Evolutionary conservation across 1,140 invertebrate genomes (phyloP).

Genomic region (Magallana ariakensis): DNA sequence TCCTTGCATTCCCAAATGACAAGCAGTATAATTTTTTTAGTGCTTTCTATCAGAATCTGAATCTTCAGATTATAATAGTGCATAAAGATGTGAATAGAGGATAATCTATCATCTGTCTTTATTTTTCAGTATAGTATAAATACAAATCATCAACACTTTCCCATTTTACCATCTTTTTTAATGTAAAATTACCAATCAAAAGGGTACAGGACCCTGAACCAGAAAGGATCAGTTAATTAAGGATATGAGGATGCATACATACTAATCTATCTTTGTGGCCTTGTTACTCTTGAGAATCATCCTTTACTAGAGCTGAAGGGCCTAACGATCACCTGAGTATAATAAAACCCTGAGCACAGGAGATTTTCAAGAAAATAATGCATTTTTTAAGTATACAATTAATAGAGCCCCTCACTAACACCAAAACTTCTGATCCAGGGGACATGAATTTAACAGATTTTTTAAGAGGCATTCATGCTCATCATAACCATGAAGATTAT

Average conservation of each 20-base stretch:
- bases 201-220: neutral
- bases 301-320: slow-evolving; percentile 14
- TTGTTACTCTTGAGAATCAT: slow-evolving; percentile 16
- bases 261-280: slow-evolving; percentile 15
- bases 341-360: too few species aligned
- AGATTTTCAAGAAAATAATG: too few species aligned
- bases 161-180: slow-evolving; percentile 16
- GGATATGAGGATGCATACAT: slow-evolving; percentile 15
- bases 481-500: slow-evolving; percentile 13
- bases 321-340: slow-evolving; percentile 5
- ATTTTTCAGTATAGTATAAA: slow-evolving; percentile 17
- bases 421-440: too few species aligned
- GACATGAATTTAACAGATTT: too few species aligned
- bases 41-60: slow-evolving; percentile 15
- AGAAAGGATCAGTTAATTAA: slow-evolving; percentile 1
- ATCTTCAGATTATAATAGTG: neutral
- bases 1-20: slow-evolving; percentile 12
- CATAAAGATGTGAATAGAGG: neutral
- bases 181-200: slow-evolving; percentile 17
- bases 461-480: too few species aligned
- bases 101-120: slow-evolving; percentile 16
- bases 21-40: slow-evolving; percentile 17
- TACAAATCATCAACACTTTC: slow-evolving; percentile 16
- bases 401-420: too few species aligned
- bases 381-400: too few species aligned